phyloP scores from a whole-genome alignment of 2,113 vertebrate species.

The Colinus virginianus region DNA sequence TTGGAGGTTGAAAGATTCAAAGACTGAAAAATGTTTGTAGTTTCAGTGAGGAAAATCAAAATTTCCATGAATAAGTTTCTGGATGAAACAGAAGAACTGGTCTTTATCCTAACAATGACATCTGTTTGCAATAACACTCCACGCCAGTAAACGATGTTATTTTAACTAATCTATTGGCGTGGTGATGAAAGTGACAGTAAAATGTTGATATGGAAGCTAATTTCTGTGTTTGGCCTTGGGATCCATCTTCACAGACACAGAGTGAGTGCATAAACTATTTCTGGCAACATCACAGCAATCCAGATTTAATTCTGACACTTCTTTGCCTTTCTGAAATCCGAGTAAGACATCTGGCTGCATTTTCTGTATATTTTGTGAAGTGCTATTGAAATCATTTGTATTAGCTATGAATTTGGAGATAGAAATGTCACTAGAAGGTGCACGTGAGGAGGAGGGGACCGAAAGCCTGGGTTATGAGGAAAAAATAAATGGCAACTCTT shows the following conservation, averaged over 20 bases:
- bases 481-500: background rate
- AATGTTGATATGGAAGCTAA: constrained; percentile 67
- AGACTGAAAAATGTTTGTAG: background rate
- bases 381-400: background rate
- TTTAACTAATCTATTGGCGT: constrained; percentile 62
- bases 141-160: constrained; percentile 62
- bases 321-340: constrained; percentile 38
- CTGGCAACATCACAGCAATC: constrained; percentile 13
- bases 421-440: background rate
- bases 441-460: background rate
- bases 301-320: constrained; percentile 56
- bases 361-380: background rate
- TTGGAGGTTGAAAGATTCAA: background rate
- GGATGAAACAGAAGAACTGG: constrained; percentile 20
- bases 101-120: constrained; percentile 40
- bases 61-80: constrained; percentile 30
- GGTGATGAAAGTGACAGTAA: constrained; percentile 61
- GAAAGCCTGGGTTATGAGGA: background rate
- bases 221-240: constrained; percentile 65
- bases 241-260: constrained; percentile 32
- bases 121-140: constrained; percentile 64
- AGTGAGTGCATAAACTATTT: constrained; percentile 50
- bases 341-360: constrained; percentile 37
- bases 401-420: background rate
- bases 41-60: constrained; percentile 27